Conservation (phyloP, 2,888 invertebrate genomes). For the Bombyx huttoni region DNA sequence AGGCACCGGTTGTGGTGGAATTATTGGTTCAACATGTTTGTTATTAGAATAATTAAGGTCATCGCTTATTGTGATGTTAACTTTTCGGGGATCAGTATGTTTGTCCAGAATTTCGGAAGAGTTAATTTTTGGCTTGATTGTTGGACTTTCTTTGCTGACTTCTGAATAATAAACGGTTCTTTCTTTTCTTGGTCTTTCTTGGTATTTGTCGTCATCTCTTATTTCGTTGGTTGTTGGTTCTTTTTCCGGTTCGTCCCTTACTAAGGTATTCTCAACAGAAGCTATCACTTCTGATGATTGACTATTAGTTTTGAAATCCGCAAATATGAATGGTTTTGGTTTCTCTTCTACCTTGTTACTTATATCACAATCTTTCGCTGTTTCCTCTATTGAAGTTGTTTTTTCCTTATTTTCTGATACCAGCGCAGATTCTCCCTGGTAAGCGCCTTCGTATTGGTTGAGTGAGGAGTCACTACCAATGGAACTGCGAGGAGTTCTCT, state of each 20-base stretch:
- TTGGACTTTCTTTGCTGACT: conserved; percentile 9
- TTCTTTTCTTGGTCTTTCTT: conserved; percentile 6
- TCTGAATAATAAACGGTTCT: conserved; percentile 12
- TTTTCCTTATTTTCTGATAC: conserved; percentile 13
- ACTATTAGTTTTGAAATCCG: conserved; percentile 67
- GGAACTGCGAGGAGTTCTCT: conserved; percentile 49
- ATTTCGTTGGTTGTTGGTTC: conserved; percentile 9
- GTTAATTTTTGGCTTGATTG: conserved; percentile 38
- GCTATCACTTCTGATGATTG: conserved; percentile 17
- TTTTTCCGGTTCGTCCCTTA: conserved; percentile 6
- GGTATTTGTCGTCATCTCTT: conserved; percentile 7
- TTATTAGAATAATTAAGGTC: conserved; percentile 35
- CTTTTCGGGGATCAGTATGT: conserved; percentile 38
- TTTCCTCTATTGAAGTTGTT: conserved; percentile 10
- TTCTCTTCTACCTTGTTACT: conserved; percentile 17
- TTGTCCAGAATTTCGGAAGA: conserved; percentile 35
- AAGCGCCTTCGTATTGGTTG: conserved; percentile 50
- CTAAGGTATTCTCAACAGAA: not conserved
- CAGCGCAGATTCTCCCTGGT: conserved; percentile 24
- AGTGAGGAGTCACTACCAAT: conserved; percentile 50
- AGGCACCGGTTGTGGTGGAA: conserved; percentile 80
- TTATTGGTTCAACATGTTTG: conserved; percentile 53
- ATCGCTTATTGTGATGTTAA: conserved; percentile 55
- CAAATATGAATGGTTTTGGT: conserved; percentile 67
- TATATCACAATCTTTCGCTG: conserved; percentile 10